Percentiles rank a stretch among this genome's conserved stretches.
These are phyloP conservation scores for Argyrosomus regius DNA, from an alignment of 2,797 vertebrate genomes.

Conservation along the genomic window DNA sequence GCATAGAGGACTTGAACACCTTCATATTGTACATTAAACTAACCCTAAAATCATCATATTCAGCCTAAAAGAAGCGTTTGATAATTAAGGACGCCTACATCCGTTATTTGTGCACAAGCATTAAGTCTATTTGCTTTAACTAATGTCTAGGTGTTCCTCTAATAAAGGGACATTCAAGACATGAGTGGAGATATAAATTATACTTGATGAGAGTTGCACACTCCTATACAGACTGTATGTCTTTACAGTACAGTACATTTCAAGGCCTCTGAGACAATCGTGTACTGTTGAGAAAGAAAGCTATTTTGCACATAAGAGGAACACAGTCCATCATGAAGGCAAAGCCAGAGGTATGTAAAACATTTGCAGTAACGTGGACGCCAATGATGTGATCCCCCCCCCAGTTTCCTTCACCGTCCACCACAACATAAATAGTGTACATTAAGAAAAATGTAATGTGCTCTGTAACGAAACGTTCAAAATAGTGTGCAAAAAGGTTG, in stretches of 20 bases:
- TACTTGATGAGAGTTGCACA: slow-evolving; percentile 34
- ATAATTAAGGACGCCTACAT: slow-evolving; percentile 59
- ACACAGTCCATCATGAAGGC: slow-evolving; percentile 51
- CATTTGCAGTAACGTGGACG: slow-evolving; percentile 50
- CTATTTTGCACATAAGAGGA: slow-evolving; percentile 51
- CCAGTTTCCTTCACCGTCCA: slow-evolving; percentile 42
- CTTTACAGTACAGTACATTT: slow-evolving; percentile 59
- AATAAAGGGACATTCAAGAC: slow-evolving; percentile 65
- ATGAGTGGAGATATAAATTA: slow-evolving; percentile 56
- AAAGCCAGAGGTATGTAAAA: slow-evolving; percentile 68
- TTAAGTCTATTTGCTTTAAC: slow-evolving; percentile 28
- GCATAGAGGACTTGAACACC: slow-evolving; percentile 60
- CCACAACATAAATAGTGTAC: slow-evolving; percentile 61
- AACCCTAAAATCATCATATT: slow-evolving; percentile 56
- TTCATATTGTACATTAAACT: slow-evolving; percentile 45
- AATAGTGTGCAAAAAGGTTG: slow-evolving; percentile 43
- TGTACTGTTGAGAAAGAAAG: slow-evolving; percentile 51
- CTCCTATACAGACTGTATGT: slow-evolving; percentile 46
- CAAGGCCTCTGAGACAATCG: slow-evolving; percentile 72
- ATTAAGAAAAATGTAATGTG: slow-evolving; percentile 38
- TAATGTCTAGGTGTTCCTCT: slow-evolving; percentile 40
- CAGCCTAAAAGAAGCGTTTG: slow-evolving; percentile 52
- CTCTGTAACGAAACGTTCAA: slow-evolving; percentile 42
- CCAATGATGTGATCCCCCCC: not conserved
- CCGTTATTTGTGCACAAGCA: slow-evolving; percentile 46